Percentiles rank a stretch among this genome's conserved stretches.
phyloP scores from a whole-genome alignment of 2,113 vertebrate species.

The Indicator indicator region DNA sequence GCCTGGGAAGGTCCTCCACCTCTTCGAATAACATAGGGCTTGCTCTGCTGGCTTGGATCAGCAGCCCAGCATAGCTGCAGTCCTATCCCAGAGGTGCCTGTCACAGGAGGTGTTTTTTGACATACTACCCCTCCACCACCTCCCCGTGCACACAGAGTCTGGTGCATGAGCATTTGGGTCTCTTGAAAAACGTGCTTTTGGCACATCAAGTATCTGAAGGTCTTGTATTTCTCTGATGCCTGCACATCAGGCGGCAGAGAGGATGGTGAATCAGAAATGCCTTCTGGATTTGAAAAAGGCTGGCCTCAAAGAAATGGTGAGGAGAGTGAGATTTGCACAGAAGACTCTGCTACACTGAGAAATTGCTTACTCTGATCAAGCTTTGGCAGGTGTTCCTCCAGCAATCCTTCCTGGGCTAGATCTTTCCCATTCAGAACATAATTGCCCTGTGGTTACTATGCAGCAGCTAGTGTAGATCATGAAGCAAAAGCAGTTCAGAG shows the following conservation, averaged over 20 bases:
- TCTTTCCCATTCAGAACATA: neutral
- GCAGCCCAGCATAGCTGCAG: neutral
- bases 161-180: neutral
- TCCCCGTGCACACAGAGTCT: accelerated
- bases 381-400: neutral
- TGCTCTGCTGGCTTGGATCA: neutral
- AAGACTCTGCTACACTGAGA: neutral
- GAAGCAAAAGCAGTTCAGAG: neutral
- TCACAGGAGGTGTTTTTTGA: neutral
- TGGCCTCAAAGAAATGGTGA: neutral
- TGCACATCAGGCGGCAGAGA: neutral
- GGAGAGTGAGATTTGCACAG: neutral
- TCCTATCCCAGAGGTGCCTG: neutral
- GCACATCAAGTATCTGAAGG: neutral
- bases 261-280: neutral
- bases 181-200: neutral
- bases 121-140: neutral
- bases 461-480: neutral
- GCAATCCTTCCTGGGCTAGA: neutral
- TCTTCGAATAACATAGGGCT: neutral
- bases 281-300: neutral
- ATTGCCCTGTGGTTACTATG: neutral
- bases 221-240: neutral
- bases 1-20: neutral
- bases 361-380: neutral